These are phyloP conservation scores for Limanda limanda DNA, from an alignment of 2,113 vertebrate species.

Conservation along the genomic window DNA sequence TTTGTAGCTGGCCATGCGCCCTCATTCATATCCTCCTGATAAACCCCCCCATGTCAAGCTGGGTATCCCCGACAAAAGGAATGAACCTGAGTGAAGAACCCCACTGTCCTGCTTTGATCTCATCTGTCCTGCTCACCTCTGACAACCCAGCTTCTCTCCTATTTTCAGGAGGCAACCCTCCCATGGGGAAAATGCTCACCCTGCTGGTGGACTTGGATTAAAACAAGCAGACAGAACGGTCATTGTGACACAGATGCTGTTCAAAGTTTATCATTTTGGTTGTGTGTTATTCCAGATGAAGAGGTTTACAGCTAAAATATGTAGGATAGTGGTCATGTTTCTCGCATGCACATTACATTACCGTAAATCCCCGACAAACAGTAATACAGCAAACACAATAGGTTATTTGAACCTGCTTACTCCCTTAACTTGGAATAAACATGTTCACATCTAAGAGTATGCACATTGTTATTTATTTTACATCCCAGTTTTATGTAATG, in stretches of 20 bases:
- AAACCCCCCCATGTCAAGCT: conserved; percentile 48
- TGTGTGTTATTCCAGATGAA: conserved; percentile 9
- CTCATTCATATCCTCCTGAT: conserved; percentile 76
- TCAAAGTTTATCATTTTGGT: conserved; percentile 35
- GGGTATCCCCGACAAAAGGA: conserved; percentile 24
- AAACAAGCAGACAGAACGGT: conserved; percentile 34
- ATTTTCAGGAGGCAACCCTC: background rate
- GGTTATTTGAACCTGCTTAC: conserved; percentile 2
- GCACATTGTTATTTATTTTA: conserved; percentile 74
- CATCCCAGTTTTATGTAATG: conserved; percentile 55
- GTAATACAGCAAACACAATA: conserved; percentile 25
- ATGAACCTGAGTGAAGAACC: conserved; percentile 16
- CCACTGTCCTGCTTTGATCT: conserved; percentile 68
- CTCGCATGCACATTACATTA: conserved; percentile 49
- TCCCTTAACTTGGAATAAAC: conserved; percentile 36
- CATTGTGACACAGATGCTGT: conserved; percentile 10
- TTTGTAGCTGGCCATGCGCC: conserved; percentile 64
- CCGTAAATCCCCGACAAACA: conserved; percentile 9
- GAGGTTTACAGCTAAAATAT: conserved; percentile 46
- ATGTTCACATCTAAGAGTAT: conserved; percentile 45
- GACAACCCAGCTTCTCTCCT: background rate
- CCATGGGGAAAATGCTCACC: conserved; percentile 44
- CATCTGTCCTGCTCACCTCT: conserved; percentile 11
- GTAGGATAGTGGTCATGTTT: conserved; percentile 24
- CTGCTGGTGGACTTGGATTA: conserved; percentile 62